Base-by-base conservation (phyloP, 2,797 vertebrate species). In the Hippopotamyrus pictus region DNA sequence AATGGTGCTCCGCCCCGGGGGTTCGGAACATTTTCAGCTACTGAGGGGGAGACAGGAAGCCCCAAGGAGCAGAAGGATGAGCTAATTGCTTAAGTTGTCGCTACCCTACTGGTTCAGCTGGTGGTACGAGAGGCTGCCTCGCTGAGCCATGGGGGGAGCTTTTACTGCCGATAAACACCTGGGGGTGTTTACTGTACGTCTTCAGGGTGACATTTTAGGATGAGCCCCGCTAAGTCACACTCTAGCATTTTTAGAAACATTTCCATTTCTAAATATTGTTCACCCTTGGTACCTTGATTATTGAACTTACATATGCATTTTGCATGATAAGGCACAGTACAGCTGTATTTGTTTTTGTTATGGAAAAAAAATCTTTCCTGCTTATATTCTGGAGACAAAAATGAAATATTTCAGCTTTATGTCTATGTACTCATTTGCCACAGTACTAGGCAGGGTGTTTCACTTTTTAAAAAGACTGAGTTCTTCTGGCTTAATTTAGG, bases 1-100 rank as follows among this genome's bases (percentile, higher is more conserved):
- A 92, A 96, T 95, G 90, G 90, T 90, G 93, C 93, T 94, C 94
- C 94, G 91, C 94, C 91, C 82, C 91, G 88, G 95, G 92, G 92
- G 91, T 94, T 94, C 89, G 94, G 94, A 94, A 96, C 94, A 92
- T 94, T 95, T 94, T 93, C 92, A 91, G 92, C 90, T 84, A 93
- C 94, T 92, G 92, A 91, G 91, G 88, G 91, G 92, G 92, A 91
- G 91, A 90, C 92, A 92, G 93, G 91, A 94, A 94, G 91, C 93
- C 94, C 92, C 89, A 91, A 91, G 92, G 92, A 93, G 93, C 93
- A 94, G 17, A 93, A 94, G 93, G 90, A 92, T 89, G 90, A 90
- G 90, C 92, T 96, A 96, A 96, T 96, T 95, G 95, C 93, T 85
- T 79, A 82, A 82, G 69, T 59, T 29, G 53, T 62, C 5, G 69